Base-by-base conservation (phyloP, 1,140 invertebrate species). In the Macrocentrus cingulum region DNA sequence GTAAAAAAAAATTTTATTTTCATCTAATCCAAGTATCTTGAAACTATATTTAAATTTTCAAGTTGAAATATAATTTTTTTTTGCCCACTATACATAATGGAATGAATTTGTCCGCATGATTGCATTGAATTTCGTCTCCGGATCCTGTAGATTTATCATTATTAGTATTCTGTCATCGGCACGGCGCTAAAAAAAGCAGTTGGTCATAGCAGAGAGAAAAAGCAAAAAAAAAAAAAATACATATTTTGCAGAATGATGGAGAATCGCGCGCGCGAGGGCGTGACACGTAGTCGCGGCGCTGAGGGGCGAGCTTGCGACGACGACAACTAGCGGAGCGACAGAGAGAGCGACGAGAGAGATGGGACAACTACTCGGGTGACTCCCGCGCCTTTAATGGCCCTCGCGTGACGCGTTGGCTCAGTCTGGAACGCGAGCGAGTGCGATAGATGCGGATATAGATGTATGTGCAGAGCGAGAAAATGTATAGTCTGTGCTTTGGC, bases 361-460 rank as follows among this genome's bases (percentile, higher is more conserved):
- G 41, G 41, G 19, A 11, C 41, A 18, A 18, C 41, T 29, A 29
- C 41, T 44, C 41, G 13, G 41, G 41, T 44, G 41, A 44, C 41
- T 44, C 41, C 41, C 51, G 51, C 45, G 55, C 45, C 55, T 57
- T 57, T 57, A 57, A 57, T 57, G 55, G 55, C 55, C 37, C 48
- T 57, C 55, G 55, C 55, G 55, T 57, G 55, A 57, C 55, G 51
- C 51, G 55, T 49, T 49, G 55, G 48, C 55, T 57, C 41, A 23
- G 45, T 34, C 44, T 34, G 32, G 51, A 44, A 16, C 29, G 36
- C 36, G 41, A 22, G 11, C 50, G 32, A 9, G 32, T 11, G 11
- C 11, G 6, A 22, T 41, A 16, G 13, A 44, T 16, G 9, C n/a
- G 7, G 25, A 29, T 29, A 29, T 29, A 29, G 25, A 29, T 29